phyloP scores from a whole-genome alignment of 2,888 invertebrate species.

The Zeuzera pyrina region DNA sequence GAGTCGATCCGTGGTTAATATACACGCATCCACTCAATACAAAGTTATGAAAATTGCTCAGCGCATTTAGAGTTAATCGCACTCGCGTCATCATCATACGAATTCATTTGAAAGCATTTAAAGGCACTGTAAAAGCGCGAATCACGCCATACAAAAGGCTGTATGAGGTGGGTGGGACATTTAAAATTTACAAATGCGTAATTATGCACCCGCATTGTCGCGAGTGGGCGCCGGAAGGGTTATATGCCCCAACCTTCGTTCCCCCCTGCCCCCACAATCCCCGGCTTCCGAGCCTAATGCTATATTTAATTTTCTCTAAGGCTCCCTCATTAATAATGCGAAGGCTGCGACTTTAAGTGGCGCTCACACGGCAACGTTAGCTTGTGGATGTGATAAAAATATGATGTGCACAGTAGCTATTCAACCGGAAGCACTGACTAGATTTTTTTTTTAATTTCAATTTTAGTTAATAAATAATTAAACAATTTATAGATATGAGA shows the following conservation, averaged over 20 bases:
- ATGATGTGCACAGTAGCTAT: too few species aligned
- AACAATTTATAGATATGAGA: too few species aligned
- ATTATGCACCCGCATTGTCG: constrained; percentile 73
- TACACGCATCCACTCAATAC: constrained; percentile 7
- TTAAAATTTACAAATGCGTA: constrained; percentile 74
- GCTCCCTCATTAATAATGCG: constrained; percentile 72
- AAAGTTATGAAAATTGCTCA: constrained; percentile 41
- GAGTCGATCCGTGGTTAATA: too few species aligned
- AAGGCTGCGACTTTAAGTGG: constrained; percentile 71
- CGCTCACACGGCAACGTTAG: constrained; percentile 60
- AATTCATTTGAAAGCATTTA: constrained; percentile 57
- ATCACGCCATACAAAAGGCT: constrained; percentile 69
- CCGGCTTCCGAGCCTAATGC: constrained; percentile 71
- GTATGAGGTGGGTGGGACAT: constrained; percentile 67
- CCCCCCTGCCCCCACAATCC: constrained; percentile 37
- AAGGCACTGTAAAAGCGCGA: constrained; percentile 55
- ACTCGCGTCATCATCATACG: constrained; percentile 49
- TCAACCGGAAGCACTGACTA: too few species aligned
- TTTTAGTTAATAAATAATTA: too few species aligned
- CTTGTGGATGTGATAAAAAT: constrained; percentile 42
- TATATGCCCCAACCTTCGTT: constrained; percentile 36
- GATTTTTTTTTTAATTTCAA: too few species aligned
- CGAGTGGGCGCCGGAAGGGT: constrained; percentile 48
- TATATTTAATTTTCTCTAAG: constrained; percentile 74
- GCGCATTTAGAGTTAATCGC: constrained; percentile 47